Conservation (phyloP, 2,888 invertebrate genomes). For the Drepanosiphum platanoidis region DNA sequence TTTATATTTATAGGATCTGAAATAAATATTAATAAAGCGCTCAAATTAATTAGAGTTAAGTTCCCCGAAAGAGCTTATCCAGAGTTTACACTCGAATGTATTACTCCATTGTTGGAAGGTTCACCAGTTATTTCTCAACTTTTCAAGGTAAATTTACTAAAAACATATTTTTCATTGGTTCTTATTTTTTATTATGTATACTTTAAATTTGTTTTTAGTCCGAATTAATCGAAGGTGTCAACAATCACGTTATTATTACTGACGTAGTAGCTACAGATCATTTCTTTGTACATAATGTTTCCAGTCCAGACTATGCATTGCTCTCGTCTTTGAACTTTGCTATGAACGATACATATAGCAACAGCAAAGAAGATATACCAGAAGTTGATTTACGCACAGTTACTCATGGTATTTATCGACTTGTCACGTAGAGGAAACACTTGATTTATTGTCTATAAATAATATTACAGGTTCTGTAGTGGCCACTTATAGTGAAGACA, state of each 20-base stretch:
- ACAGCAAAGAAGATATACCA: conserved; percentile 44
- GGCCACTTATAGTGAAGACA: conserved; percentile 65
- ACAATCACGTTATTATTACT: conserved; percentile 91
- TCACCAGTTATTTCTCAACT: conserved; percentile 66
- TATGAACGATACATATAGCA: conserved; percentile 78
- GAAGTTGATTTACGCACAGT: conserved; percentile 53
- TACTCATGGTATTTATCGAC: conserved; percentile 32
- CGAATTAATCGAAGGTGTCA: conserved; percentile 88
- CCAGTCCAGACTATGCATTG: conserved; percentile 92
- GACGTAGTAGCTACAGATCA: conserved; percentile 87
- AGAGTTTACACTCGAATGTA: conserved; percentile 77
- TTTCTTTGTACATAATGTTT: conserved; percentile 94
- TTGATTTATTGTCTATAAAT: background rate
- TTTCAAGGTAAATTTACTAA: conserved; percentile 68
- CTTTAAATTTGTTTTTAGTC: conserved; percentile 71
- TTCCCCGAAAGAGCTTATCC: conserved; percentile 86
- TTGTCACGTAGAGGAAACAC: background rate
- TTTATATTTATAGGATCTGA: conserved; percentile 72
- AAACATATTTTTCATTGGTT: conserved; percentile 67
- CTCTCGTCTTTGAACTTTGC: conserved; percentile 81
- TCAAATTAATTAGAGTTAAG: conserved; percentile 84
- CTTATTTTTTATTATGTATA: conserved; percentile 64
- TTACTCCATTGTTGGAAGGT: conserved; percentile 67
- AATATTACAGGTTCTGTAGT: conserved; percentile 50
- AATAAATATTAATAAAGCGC: conserved; percentile 81